Evolutionary conservation across 2,797 vertebrate species (phyloP), one percentile per base, ranked within the genome.

Genomic region (Rhinella marina): DNA sequence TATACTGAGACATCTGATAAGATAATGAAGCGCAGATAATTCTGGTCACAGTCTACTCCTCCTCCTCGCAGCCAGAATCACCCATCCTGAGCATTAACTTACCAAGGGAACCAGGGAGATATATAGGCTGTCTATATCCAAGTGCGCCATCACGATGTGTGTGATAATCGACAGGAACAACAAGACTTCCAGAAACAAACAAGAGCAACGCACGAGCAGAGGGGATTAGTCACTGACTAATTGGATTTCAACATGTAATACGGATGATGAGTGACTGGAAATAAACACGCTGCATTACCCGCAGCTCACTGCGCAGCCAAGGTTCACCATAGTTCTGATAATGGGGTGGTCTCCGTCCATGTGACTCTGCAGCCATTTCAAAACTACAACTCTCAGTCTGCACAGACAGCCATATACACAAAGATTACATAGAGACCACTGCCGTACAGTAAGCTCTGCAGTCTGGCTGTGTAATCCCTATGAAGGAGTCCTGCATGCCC

Each of bases 221-320:
- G 57, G 16, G 88, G 88, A 86, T 89, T 83, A 89, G 70, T 21
- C n/a, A 17, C 32, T 19, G 50, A 66, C 72, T 89, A 89, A 89
- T 86, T 78, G 84, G 84, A 89, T 89, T 89, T 59, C n/a, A 68
- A 1, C 79, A 7, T 29, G 10, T 83, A 81, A 85, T 48, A 76
- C 81, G 83, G 87, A 84, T 83, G 84, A 86, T 23, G 5, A 50
- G 62, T 59, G 79, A 86, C 13, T 66, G 70, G 70, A 82, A 64
- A 82, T 11, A 52, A 16, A 70, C 57, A 27, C 12, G 16, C 48
- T 27, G 27, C 70, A 52, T 29, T 66, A 79, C 27, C 59, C 21
- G 54, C 9, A n/a, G 25, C 57, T 9, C 12, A 82, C 11, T 32
- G 32, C 5, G 32, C 32, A 4, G 32, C 32, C 32, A 32, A 32